Conservation (phyloP, 1,140 invertebrate genomes). For the Temnothorax nylanderi region DNA sequence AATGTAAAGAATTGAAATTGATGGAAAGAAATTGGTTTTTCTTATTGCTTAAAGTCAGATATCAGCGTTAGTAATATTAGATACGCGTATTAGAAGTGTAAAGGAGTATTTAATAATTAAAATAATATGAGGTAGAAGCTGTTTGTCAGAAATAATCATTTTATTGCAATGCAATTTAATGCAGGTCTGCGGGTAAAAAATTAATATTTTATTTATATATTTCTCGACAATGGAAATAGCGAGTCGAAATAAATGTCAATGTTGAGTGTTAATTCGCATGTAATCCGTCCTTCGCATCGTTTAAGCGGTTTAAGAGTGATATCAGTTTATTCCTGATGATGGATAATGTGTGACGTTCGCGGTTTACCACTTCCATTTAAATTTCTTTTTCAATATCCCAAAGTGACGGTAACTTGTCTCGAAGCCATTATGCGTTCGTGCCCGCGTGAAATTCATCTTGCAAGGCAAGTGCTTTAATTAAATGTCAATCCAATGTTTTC, state of each 20-base stretch:
- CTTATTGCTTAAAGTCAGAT: background rate
- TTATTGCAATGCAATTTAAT: slow-evolving; percentile 19
- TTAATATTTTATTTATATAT: background rate
- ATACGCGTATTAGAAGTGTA: background rate
- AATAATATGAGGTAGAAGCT: background rate
- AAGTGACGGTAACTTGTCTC: slow-evolving; percentile 23
- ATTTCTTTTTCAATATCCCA: background rate
- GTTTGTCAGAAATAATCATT: background rate
- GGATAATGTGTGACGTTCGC: background rate
- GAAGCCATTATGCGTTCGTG: slow-evolving; percentile 10
- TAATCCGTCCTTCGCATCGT: background rate
- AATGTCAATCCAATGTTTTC: slow-evolving; percentile 51
- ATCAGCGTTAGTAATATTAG: background rate
- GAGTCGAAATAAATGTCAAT: slow-evolving; percentile 1
- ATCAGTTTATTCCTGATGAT: background rate
- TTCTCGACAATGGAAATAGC: background rate
- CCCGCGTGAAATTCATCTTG: slow-evolving; percentile 24
- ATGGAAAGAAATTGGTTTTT: background rate
- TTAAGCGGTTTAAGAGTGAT: background rate
- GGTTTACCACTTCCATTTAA: background rate
- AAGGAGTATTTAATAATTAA: background rate
- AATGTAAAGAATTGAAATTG: background rate
- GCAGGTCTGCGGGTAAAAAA: background rate
- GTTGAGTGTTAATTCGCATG: background rate
- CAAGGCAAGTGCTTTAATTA: slow-evolving; percentile 51